A percentile compares a stretch with the other conserved stretches of the same genome.
These are phyloP conservation scores for Callaeas wilsoni DNA, from an alignment of 2,113 vertebrate genomes.

Conservation along the genomic window DNA sequence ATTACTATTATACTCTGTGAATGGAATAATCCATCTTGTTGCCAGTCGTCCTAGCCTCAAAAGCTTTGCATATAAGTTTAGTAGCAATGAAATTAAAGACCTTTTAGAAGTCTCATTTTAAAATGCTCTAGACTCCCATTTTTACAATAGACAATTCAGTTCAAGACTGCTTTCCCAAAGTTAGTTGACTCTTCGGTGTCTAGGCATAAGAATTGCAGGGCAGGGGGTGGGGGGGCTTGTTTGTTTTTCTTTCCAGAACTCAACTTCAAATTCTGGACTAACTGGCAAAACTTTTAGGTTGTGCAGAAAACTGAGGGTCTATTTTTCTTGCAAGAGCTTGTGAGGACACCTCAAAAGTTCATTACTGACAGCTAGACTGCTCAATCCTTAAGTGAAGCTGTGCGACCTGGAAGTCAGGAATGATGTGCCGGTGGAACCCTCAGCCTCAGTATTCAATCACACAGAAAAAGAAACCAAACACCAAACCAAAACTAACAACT, in stretches of 20 bases:
- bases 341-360: background rate
- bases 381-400: background rate
- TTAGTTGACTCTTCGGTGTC: background rate
- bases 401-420: background rate
- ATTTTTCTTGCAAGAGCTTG: background rate
- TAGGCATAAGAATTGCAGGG: background rate
- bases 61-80: background rate
- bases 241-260: background rate
- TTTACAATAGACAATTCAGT: background rate
- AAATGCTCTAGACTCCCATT: background rate
- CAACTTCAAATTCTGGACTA: background rate
- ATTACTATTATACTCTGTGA: background rate
- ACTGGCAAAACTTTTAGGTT: background rate
- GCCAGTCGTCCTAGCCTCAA: background rate
- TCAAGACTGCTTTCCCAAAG: background rate
- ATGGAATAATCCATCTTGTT: background rate
- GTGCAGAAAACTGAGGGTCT: background rate
- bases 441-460: background rate
- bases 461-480: background rate
- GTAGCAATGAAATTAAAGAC: background rate
- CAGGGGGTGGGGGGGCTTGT: accelerated
- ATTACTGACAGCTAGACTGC: background rate
- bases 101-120: background rate
- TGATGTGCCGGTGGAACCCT: background rate
- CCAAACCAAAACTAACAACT: background rate